A percentile compares a stretch with the other conserved stretches of the same genome.
Conservation (phyloP, 2,797 vertebrate genomes). For the Crocodylus rhombifer region DNA sequence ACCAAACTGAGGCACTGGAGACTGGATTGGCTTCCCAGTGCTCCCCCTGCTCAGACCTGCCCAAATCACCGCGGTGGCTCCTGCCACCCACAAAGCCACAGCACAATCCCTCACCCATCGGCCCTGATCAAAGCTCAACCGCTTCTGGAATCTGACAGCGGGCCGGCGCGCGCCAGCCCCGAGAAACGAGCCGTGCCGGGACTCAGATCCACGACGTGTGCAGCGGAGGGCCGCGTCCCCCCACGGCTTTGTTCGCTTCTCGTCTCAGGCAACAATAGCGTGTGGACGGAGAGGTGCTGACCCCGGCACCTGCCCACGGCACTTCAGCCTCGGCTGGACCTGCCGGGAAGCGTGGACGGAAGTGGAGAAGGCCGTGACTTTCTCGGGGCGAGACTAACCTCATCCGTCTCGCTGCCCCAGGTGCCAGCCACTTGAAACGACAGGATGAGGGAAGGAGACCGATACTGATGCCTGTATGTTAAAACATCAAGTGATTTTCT, state of each 20-base stretch:
- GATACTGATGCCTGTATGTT: not conserved
- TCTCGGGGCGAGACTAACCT: accelerated
- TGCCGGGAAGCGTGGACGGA: no score
- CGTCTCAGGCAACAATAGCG: not conserved
- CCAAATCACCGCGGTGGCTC: no score
- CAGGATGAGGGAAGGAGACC: not conserved
- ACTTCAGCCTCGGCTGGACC: not conserved
- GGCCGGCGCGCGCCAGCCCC: not conserved
- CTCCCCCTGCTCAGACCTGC: not conserved
- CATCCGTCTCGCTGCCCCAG: accelerated
- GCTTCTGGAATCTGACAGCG: not conserved
- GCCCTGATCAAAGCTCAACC: not conserved
- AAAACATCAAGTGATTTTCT: not conserved
- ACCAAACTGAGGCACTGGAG: not conserved
- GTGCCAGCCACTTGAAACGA: accelerated
- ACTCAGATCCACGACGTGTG: not conserved
- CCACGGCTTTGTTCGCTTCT: not conserved
- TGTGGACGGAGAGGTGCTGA: not conserved
- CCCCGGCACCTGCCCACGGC: not conserved
- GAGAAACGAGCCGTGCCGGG: not conserved
- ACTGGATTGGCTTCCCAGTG: constrained; percentile 33
- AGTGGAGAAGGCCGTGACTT: no score
- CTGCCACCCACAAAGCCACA: accelerated
- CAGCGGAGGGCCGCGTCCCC: not conserved
- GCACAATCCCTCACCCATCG: not conserved